Conservation (phyloP, 2,888 invertebrate species). For the Synanthedon andrenaeformis region DNA sequence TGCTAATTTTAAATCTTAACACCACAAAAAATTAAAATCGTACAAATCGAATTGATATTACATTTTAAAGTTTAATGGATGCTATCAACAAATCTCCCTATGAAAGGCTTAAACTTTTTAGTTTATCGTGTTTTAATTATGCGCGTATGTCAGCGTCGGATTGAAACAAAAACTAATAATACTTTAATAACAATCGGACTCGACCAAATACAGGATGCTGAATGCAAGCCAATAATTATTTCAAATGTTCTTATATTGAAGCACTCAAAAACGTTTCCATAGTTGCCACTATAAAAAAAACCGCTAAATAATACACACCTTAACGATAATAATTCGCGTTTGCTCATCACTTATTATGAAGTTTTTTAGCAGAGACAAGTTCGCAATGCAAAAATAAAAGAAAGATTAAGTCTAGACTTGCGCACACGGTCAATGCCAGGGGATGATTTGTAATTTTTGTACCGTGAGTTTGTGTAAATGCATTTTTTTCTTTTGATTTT, state of each 20-base stretch:
- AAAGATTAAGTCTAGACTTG: constrained; percentile 39
- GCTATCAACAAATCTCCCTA: neutral
- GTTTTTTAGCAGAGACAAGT: constrained; percentile 32
- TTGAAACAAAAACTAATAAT: constrained; percentile 14
- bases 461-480: constrained; percentile 35
- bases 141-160: neutral
- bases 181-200: constrained; percentile 36
- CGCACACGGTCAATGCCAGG: constrained; percentile 50
- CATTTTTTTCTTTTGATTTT: constrained; percentile 43
- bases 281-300: constrained; percentile 42
- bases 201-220: constrained; percentile 28
- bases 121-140: neutral
- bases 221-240: constrained; percentile 35
- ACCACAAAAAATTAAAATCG: neutral
- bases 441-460: constrained; percentile 62
- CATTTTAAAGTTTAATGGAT: neutral
- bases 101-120: neutral
- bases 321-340: constrained; percentile 29
- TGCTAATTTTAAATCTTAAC: constrained; percentile 24
- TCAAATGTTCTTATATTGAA: constrained; percentile 29
- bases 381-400: constrained; percentile 19
- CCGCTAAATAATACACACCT: constrained; percentile 15
- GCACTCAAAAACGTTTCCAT: constrained; percentile 32
- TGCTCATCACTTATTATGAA: constrained; percentile 45
- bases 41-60: neutral